Base-by-base conservation (phyloP, 1,140 invertebrate species). In the Bombus impatiens region DNA sequence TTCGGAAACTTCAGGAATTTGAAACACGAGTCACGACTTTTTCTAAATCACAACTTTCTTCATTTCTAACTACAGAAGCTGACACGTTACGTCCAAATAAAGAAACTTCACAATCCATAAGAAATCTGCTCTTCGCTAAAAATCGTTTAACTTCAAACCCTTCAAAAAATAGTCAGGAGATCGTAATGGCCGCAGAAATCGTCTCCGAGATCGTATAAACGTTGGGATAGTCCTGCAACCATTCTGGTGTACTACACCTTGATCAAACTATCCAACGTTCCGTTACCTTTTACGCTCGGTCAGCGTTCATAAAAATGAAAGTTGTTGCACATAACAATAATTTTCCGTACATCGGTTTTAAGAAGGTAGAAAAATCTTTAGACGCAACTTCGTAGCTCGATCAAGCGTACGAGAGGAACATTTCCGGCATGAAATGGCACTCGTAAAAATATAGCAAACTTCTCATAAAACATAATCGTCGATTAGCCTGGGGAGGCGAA, bases 381-480 rank as follows among this genome's bases (percentile, higher is more conserved):
- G 62, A 12, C 62, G 72, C 72, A 6, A 22, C n/a, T 86, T 81
- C 74, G 79, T 67, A 65, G 42, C 86, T 18, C 15, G 77, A 72
- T 79, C 47, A 53, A 40, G 22, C 57, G 62, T 47, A 40, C 72
- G 62, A 42, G 42, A 72, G 71, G 84, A 77, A 86, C 77, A 90
- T 84, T 90, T 88, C 65, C 77, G 18, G 68, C 62, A 53, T 35
- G 86, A 71, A 89, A 89, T 59, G 78, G 77, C 82, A 71, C 65
- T 92, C 89, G 91, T 92, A 92, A 92, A 92, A 92, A 87, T 92
- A 92, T 92, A 79, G 88, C 84, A 76, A 86, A 88, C 86, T 59
- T 53, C 72, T 86, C 90, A 84, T 92, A 92, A 92, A 92, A 91
- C 75, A 86, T 92, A 92, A 92, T 92, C 88, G 86, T 75, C 91